Evolutionary conservation across 1,140 invertebrate species (phyloP).

Genomic region (Glossosoma conforme): DNA sequence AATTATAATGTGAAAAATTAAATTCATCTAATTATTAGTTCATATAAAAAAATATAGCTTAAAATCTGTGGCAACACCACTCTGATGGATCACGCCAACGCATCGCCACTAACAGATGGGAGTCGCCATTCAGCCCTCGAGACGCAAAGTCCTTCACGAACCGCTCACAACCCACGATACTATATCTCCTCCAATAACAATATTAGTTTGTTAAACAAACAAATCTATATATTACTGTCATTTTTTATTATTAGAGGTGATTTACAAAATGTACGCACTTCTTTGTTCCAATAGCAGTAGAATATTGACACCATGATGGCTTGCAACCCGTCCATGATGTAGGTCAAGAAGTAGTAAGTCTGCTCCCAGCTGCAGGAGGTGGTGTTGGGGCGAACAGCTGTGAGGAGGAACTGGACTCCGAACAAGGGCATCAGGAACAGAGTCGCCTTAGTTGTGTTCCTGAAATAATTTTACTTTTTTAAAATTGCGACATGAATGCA

Average conservation of each 20-base stretch:
- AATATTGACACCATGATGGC: constrained; percentile 53
- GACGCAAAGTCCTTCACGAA: not conserved
- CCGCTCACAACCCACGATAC: not conserved
- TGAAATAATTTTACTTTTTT: too few species aligned
- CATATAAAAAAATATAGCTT: too few species aligned
- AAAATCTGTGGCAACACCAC: too few species aligned
- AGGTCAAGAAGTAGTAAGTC: constrained; percentile 51
- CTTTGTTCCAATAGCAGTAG: constrained; percentile 57
- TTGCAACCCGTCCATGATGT: constrained; percentile 52
- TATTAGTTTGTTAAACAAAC: not conserved
- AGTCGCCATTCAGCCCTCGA: not conserved
- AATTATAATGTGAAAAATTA: too few species aligned
- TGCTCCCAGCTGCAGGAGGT: constrained; percentile 48
- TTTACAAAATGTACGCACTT: constrained; percentile 40
- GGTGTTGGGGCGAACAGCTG: constrained; percentile 42
- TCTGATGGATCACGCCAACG: too few species aligned
- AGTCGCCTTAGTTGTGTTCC: constrained; percentile 50
- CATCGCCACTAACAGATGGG: not conserved
- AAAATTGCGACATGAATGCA: constrained; percentile 9
- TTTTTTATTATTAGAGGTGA: not conserved
- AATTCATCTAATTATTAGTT: too few species aligned
- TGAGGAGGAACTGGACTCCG: constrained; percentile 50
- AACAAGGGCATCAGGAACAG: constrained; percentile 53
- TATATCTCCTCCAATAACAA: not conserved
- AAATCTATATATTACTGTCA: not conserved